phyloP scores from a whole-genome alignment of 2,888 invertebrate species.

The Leistus spinibarbis region DNA sequence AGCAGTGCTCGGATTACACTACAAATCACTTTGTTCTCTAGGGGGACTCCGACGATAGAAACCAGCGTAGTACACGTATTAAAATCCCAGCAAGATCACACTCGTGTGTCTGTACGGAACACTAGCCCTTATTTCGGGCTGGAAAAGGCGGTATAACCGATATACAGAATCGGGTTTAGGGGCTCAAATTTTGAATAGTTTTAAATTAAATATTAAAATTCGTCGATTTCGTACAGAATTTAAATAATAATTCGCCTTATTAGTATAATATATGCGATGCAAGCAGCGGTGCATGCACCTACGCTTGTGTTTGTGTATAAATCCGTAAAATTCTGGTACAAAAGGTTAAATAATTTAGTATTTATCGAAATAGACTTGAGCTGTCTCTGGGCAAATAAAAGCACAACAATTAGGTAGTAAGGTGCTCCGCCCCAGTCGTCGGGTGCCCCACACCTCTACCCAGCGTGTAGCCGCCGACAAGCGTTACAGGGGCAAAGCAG shows the following conservation, averaged over 20 bases:
- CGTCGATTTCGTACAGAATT: no score
- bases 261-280: no score
- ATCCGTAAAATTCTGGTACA: no score
- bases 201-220: no score
- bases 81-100: not conserved
- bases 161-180: constrained; percentile 2
- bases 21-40: constrained; percentile 29
- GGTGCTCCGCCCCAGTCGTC: not conserved
- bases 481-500: not conserved
- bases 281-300: no score
- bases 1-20: constrained; percentile 27
- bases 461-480: not conserved
- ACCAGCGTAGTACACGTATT: not conserved
- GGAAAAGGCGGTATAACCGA: constrained; percentile 15
- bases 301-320: no score
- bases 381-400: not conserved
- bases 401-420: not conserved
- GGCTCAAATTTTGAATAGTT: not conserved
- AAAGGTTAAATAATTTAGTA: no score
- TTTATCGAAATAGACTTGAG: not conserved
- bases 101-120: not conserved
- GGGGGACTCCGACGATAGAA: constrained; percentile 18
- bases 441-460: not conserved
- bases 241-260: no score
- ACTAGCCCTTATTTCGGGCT: constrained; percentile 14